Evolutionary conservation across 2,888 invertebrate species (phyloP), one percentile per base, ranked within the genome.

Genomic region (Crocallis elinguaria): DNA sequence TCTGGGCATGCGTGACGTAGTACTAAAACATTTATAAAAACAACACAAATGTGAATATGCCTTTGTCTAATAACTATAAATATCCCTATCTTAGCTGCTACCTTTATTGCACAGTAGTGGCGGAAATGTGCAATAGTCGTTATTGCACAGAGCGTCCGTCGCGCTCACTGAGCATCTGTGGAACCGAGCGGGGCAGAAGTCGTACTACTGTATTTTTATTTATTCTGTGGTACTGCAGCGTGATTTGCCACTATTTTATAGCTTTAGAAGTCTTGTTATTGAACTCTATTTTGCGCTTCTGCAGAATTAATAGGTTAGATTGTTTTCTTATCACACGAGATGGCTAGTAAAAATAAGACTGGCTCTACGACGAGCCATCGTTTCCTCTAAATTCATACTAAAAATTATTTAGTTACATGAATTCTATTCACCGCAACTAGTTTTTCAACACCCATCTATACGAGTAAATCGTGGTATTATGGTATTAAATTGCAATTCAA

Each of bases 41-140:
- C n/a, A n/a, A n/a, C n/a, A n/a, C n/a, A n/a, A n/a, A n/a, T n/a
- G n/a, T n/a, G n/a, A n/a, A n/a, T n/a, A n/a, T n/a, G n/a, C n/a
- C n/a, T n/a, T n/a, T n/a, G n/a, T n/a, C n/a, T n/a, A n/a, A n/a
- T n/a, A n/a, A n/a, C n/a, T 19, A 19, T 3, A 14, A 30, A 21
- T 19, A 30, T 19, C 13, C 1, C 1, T 21, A 42, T 29, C 14
- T 19, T 14, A 9, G 8, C 3, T 32, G 21, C 32, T 32, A 32
- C 13, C n/a, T n/a, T 12, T 32, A 32, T 21, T 21, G n/a, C 3
- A 11, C 27, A 9, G 23, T 32, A n/a, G 37, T 36, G 9, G 63
- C 69, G 73, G 74, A 73, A 73, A 71, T 73, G 71, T 73, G 67
- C 77, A 71, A 71, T 79, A 69, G 66, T 43, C 67, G 71, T 71